Conservation (phyloP, 2,797 vertebrate species). For the Gymnothorax reevesii region DNA sequence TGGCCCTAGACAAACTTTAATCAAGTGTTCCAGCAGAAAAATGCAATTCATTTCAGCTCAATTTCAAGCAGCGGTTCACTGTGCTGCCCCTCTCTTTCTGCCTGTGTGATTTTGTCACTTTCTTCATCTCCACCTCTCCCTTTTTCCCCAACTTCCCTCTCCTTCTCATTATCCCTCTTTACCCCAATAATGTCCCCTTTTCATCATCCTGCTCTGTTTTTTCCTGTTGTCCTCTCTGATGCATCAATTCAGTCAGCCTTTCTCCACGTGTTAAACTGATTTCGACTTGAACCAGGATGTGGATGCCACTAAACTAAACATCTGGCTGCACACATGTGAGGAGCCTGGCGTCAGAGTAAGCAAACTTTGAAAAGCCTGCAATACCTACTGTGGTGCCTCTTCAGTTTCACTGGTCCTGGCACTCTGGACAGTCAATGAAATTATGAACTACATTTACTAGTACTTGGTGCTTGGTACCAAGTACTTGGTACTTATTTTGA, state of each 20-base stretch:
- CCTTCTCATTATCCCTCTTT: conserved; percentile 49
- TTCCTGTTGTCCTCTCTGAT: not conserved
- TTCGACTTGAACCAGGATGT: not conserved
- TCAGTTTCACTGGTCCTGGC: not conserved
- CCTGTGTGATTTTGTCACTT: conserved; percentile 39
- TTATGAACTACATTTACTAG: not conserved
- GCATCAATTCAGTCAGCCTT: not conserved
- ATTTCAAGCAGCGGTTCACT: not conserved
- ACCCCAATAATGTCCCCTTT: conserved; percentile 15
- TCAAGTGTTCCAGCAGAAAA: not conserved
- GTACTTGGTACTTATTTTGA: not conserved
- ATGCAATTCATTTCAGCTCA: conserved; percentile 6
- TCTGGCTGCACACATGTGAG: not conserved
- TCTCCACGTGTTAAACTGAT: not conserved
- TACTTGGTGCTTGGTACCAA: too few relatives aligned
- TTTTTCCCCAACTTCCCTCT: conserved; percentile 52
- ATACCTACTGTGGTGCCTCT: not conserved
- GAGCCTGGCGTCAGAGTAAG: not conserved
- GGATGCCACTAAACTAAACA: not conserved
- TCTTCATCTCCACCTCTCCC: not conserved
- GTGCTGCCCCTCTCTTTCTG: not conserved
- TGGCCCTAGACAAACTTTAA: conserved; percentile 12
- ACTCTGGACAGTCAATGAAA: not conserved
- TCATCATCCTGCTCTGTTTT: conserved; percentile 82
- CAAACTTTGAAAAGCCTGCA: not conserved